These are phyloP conservation scores for Anser brachyrhynchus DNA, from an alignment of 2,113 vertebrate genomes.

Conservation along the genomic window DNA sequence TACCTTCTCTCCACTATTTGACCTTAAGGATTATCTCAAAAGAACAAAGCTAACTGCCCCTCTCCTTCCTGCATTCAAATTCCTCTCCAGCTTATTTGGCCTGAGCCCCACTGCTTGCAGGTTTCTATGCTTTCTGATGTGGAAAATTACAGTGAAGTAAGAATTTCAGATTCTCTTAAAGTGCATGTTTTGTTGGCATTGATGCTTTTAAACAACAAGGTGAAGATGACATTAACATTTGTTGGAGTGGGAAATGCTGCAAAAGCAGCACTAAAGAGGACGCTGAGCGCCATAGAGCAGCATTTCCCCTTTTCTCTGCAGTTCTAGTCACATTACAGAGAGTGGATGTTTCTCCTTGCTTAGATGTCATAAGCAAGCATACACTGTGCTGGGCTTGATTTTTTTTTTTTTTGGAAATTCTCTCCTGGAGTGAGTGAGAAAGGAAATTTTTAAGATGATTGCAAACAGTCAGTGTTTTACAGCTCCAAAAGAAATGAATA, in stretches of 20 bases:
- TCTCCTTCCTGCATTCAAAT: background rate
- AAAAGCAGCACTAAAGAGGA: background rate
- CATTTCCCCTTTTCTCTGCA: background rate
- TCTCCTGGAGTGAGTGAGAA: background rate
- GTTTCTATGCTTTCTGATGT: background rate
- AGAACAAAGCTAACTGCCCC: background rate
- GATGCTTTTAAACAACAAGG: background rate
- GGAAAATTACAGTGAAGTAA: background rate
- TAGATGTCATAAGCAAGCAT: background rate
- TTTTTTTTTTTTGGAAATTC: background rate
- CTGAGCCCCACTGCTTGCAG: background rate
- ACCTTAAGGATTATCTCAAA: background rate
- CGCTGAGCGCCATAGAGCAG: fast-evolving
- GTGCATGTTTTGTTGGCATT: background rate
- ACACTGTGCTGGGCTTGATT: background rate
- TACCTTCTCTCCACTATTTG: background rate
- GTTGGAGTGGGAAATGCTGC: background rate
- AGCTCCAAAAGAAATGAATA: background rate
- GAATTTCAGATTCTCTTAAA: background rate
- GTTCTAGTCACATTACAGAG: background rate
- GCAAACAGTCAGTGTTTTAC: background rate
- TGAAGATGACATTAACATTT: background rate
- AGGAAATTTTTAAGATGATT: background rate
- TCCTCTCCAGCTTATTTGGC: background rate
- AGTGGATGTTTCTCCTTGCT: background rate